These are phyloP conservation scores for Cossypha caffra DNA, from an alignment of 2,797 vertebrate genomes.

Conservation along the genomic window DNA sequence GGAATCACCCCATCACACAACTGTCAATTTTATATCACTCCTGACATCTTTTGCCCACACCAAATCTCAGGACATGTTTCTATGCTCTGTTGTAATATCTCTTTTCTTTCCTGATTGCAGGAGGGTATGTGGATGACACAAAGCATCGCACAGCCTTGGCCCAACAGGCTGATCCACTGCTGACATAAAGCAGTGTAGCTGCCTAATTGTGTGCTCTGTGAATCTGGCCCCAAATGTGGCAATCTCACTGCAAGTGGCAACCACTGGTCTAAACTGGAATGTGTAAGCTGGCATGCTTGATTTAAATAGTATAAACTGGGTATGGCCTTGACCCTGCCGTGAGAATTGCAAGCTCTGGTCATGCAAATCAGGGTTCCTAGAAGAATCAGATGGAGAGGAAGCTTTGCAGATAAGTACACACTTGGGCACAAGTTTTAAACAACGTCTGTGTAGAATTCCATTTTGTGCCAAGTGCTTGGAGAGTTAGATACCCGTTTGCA, in stretches of 20 bases:
- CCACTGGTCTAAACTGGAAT: background rate
- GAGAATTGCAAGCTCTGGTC: background rate
- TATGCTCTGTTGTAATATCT: background rate
- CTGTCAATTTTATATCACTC: background rate
- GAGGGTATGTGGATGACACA: background rate
- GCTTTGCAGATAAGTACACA: background rate
- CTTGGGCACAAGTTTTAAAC: background rate
- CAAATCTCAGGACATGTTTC: background rate
- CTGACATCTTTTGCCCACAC: background rate
- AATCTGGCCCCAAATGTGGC: background rate
- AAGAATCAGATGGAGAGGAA: background rate
- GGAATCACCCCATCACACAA: background rate
- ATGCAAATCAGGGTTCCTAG: background rate
- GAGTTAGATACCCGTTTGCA: background rate
- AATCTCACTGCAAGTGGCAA: background rate
- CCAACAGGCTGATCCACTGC: background rate
- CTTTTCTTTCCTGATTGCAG: background rate
- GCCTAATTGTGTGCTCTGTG: background rate
- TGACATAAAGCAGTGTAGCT: background rate
- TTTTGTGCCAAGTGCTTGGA: background rate
- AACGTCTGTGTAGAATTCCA: background rate
- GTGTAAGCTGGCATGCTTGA: background rate
- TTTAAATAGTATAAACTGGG: background rate
- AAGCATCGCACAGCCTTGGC: background rate
- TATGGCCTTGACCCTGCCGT: background rate